Conservation (phyloP, 1,140 invertebrate species). For the Eupristina koningsbergeri region DNA sequence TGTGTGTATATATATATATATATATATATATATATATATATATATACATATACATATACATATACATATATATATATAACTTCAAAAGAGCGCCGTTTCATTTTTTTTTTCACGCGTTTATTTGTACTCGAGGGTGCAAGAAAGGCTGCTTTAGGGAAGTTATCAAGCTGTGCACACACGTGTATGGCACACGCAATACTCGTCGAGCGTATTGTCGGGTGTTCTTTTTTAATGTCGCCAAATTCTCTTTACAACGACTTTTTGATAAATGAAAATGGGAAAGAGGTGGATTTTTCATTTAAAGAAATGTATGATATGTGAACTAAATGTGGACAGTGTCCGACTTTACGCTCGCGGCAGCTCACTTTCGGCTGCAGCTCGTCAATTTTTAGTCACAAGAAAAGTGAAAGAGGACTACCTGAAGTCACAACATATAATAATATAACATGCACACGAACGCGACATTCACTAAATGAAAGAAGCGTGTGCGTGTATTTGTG, state of each 20-base stretch:
- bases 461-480: background rate
- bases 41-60: too few relatives aligned
- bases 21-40: too few relatives aligned
- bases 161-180: background rate
- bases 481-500: slow-evolving; percentile 22
- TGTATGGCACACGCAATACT: background rate
- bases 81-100: slow-evolving; percentile 27
- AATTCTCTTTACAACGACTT: slow-evolving; percentile 31
- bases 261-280: background rate
- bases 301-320: background rate
- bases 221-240: background rate
- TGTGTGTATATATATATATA: too few relatives aligned
- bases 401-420: background rate
- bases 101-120: slow-evolving; percentile 3
- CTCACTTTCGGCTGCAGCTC: background rate
- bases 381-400: slow-evolving; percentile 8
- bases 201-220: background rate
- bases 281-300: background rate
- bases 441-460: slow-evolving; percentile 37
- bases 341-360: background rate
- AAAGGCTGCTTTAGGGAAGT: background rate
- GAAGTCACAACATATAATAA: background rate
- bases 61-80: too few relatives aligned
- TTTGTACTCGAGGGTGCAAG: background rate
- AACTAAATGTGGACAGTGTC: background rate